Evolutionary conservation across 2,113 vertebrate genomes (phyloP), one percentile per base, ranked within the genome.

Genomic region (Eretmochelys imbricata): DNA sequence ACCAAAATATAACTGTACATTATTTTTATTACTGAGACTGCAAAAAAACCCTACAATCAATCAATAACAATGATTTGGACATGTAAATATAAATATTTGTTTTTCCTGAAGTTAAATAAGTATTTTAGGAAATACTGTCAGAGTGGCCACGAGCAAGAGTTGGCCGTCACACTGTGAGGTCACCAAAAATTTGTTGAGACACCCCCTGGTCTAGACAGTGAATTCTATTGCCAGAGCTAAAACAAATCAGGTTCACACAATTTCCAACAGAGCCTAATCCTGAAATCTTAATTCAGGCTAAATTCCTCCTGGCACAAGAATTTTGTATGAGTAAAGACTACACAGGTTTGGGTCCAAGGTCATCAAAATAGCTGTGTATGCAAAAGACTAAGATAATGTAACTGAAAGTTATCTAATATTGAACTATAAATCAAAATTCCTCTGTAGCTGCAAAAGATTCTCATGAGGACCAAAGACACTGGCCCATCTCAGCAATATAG

Each of bases 321-420:
- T 9, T 16, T 3, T 35, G 16, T 0, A 0, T 29, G 57, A 93
- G 5, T 59, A 91, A 46, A 75, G 48, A 69, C 0, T 0, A 84
- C 25, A 12, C 16, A 83, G 25, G 54, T 29, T 4, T 29, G 10
- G 38, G 38, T 29, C 54, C 27, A 29, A 46, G 5, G 14, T 83
- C 16, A 59, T 38, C 81, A 46, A 80, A 79, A 3, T 22, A 51
- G 62, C 51, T 19, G 79, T 27, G 55, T 48, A 48, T 80, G 80
- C 38, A 31, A 95, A 46, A 93, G 82, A 78, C 31, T 4, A 72
- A 81, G 80, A 81, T 91, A 62, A 48, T 48, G 17, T 3, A 1
- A 78, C 25, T 46, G 75, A 48, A 78, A 38, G 48, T 31, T 91
- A 49, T 53, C 46, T 53, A 86, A 81, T 3, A n/a, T 1, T 29